These are phyloP conservation scores for Iselma pallidipennis DNA, from an alignment of 2,888 invertebrate species.

Conservation along the genomic window DNA sequence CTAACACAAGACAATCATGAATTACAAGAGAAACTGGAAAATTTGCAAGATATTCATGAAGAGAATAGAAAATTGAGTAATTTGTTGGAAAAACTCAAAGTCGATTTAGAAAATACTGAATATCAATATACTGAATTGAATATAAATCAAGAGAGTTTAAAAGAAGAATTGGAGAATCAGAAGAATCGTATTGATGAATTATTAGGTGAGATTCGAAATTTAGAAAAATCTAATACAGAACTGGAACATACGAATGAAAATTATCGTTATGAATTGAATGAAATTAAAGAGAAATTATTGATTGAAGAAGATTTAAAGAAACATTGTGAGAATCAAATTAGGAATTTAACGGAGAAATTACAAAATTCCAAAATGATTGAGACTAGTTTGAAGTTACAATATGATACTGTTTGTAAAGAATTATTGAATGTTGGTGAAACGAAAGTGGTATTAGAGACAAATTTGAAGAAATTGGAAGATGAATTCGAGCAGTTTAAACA, in stretches of 20 bases:
- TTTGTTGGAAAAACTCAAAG: conserved; percentile 56
- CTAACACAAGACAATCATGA: conserved; percentile 55
- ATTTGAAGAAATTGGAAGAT: conserved; percentile 25
- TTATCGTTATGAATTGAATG: conserved; percentile 41
- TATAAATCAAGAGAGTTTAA: conserved; percentile 56
- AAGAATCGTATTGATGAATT: conserved; percentile 44
- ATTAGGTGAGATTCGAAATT: conserved; percentile 41
- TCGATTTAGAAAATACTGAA: conserved; percentile 51
- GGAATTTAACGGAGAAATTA: conserved; percentile 49
- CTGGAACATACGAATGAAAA: conserved; percentile 39
- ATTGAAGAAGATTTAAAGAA: conserved; percentile 40
- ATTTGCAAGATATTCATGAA: conserved; percentile 56
- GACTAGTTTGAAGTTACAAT: conserved; percentile 48
- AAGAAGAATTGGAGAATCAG: conserved; percentile 50
- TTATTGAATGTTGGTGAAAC: conserved; percentile 33
- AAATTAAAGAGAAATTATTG: conserved; percentile 42
- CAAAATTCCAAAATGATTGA: conserved; percentile 52
- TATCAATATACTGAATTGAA: conserved; percentile 56
- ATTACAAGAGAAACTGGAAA: conserved; percentile 64
- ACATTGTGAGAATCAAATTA: conserved; percentile 38
- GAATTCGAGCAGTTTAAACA: conserved; percentile 14
- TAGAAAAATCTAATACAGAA: conserved; percentile 36
- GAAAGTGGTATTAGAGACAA: conserved; percentile 36
- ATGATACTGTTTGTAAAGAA: conserved; percentile 47
- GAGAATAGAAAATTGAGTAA: conserved; percentile 51